Percentiles rank a stretch among this genome's conserved stretches.
Evolutionary conservation across 2,113 vertebrate genomes (phyloP).

Genomic region (Chionis minor): DNA sequence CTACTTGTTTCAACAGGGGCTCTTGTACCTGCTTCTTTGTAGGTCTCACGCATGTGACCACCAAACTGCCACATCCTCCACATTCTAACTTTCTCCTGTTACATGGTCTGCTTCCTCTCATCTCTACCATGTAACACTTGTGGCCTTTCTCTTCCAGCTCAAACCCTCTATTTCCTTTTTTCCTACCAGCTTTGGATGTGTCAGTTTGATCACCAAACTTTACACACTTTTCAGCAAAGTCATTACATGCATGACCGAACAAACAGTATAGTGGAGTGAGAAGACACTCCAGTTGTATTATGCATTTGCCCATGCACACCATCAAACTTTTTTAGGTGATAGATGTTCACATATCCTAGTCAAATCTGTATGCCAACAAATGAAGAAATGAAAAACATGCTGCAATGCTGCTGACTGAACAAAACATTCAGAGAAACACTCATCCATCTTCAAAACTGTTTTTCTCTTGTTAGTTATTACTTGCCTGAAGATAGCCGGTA

Average conservation of each 20-base stretch:
- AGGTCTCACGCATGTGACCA: accelerated
- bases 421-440: not conserved
- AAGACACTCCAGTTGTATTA: not conserved
- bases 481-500: not conserved
- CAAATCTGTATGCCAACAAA: not conserved
- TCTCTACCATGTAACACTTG: not conserved
- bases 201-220: not conserved
- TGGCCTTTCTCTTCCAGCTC: not conserved
- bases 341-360: not conserved
- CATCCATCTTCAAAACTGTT: not conserved
- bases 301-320: not conserved
- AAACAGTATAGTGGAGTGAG: not conserved
- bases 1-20: not conserved
- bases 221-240: not conserved
- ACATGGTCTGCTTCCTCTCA: not conserved
- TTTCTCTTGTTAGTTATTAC: not conserved
- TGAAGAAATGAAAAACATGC: not conserved
- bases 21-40: not conserved
- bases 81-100: not conserved
- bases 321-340: not conserved
- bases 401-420: not conserved
- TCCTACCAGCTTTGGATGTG: not conserved
- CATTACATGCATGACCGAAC: not conserved
- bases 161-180: not conserved
- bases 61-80: not conserved